Base-by-base conservation (phyloP, 2,888 invertebrate genomes). In the Merodon equestris region DNA sequence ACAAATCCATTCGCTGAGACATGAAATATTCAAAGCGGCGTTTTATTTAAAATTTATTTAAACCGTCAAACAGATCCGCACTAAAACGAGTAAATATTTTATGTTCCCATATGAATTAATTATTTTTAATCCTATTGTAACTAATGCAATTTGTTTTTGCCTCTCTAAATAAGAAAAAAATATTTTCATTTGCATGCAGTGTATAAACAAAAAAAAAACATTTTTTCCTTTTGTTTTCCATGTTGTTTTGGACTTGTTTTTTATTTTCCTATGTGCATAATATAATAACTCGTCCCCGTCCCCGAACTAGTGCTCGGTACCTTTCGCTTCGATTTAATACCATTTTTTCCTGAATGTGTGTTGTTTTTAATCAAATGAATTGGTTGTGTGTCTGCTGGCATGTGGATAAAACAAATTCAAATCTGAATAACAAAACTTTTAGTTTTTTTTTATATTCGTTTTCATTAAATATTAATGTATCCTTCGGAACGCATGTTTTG, bases 401-500 rank as follows among this genome's bases (percentile, higher is more conserved):
- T 34, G n/a, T 34, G 10, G 60, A 58, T 10, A 50, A 40, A 36
- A 15, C 12, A 34, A 10, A 7, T 27, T 10, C n/a, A 19, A 44
- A 38, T 48, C 47, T 38, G 47, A 58, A 53, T 60, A 51, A 61
- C 38, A 48, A 38, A 36, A 12, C 12, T 27, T 27, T 15, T 4
- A 13, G 15, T 48, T 27, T 54, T 42, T 13, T 17, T 44, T 38
- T 36, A 40, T 53, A 2, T 53, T 36, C 17, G 36, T 58, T 18
- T 61, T 53, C 27, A 7, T 27, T 27, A 27, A 27, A 27, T 27
- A 27, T 27, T 47, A 18, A 9, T 48, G 57, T 70, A 13, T 19
- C 45, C 44, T 27, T 36, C 19, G 19, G 44, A 45, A 14, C 72
- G 76, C 76, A 77, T 77, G 77, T 57, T 67, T 42, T 76, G 50